phyloP scores from a whole-genome alignment of 2,888 invertebrate genomes.

The Hypsopygia costalis region DNA sequence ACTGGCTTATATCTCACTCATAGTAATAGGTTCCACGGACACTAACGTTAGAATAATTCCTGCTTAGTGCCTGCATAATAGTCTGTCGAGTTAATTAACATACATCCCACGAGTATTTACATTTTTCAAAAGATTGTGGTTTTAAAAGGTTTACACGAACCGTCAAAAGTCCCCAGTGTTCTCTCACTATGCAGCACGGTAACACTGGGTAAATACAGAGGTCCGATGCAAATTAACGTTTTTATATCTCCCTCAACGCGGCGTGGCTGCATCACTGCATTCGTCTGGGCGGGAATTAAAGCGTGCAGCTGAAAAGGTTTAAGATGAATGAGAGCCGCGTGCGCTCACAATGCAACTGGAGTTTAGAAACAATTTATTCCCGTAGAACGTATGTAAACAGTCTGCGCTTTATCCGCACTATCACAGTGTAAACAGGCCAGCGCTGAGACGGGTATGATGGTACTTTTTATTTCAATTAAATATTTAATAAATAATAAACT shows the following conservation, averaged over 20 bases:
- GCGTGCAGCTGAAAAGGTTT: slow-evolving; percentile 68
- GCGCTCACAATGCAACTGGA: slow-evolving; percentile 66
- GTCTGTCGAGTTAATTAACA: slow-evolving; percentile 48
- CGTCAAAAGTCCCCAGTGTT: slow-evolving; percentile 49
- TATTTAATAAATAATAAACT: slow-evolving; percentile 1
- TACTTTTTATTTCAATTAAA: slow-evolving; percentile 16
- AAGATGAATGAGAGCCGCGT: slow-evolving; percentile 65
- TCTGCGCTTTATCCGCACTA: slow-evolving; percentile 51
- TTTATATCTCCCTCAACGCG: slow-evolving; percentile 49
- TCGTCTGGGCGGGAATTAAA: slow-evolving; percentile 65
- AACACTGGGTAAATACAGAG: slow-evolving; percentile 66
- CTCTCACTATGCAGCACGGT: slow-evolving; percentile 61
- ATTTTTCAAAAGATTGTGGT: slow-evolving; percentile 47
- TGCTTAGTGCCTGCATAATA: slow-evolving; percentile 4
- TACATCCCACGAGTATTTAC: slow-evolving; percentile 35
- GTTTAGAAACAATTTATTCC: slow-evolving; percentile 69
- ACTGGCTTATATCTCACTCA: neutral
- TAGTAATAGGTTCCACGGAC: neutral
- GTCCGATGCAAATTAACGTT: slow-evolving; percentile 71
- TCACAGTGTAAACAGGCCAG: slow-evolving; percentile 33
- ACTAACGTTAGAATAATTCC: neutral
- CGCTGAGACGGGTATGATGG: slow-evolving; percentile 26
- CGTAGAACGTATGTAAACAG: slow-evolving; percentile 58
- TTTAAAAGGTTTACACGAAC: slow-evolving; percentile 51
- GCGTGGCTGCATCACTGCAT: slow-evolving; percentile 45